Conservation (phyloP, 2,113 vertebrate species). For the Jacana jacana region DNA sequence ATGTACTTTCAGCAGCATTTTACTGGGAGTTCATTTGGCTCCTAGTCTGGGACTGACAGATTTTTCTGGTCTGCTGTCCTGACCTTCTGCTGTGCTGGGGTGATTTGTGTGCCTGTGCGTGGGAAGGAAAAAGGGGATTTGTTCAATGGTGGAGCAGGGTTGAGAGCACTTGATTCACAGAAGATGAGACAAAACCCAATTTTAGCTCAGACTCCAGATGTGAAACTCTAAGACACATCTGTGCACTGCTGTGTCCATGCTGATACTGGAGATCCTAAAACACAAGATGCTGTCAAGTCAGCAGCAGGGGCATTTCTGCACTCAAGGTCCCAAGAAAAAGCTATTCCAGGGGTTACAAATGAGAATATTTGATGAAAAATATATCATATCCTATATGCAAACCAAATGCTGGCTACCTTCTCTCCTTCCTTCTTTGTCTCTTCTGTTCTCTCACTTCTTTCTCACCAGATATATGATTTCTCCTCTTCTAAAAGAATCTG, state of each 20-base stretch:
- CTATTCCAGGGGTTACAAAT: background rate
- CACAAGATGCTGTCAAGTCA: background rate
- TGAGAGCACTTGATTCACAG: background rate
- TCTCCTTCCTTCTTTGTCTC: background rate
- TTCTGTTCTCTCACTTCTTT: background rate
- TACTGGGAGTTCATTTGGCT: background rate
- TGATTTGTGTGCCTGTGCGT: background rate
- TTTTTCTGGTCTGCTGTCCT: background rate
- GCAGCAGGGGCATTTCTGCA: background rate
- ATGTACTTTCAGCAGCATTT: background rate
- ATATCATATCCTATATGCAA: background rate
- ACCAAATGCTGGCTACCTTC: background rate
- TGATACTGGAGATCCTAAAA: background rate
- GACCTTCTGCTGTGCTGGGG: background rate
- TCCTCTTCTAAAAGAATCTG: background rate
- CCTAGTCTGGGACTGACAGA: background rate
- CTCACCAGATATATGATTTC: background rate
- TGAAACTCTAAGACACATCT: background rate
- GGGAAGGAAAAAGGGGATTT: constrained; percentile 1
- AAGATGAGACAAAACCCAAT: background rate
- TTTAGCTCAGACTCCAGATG: constrained; percentile 7
- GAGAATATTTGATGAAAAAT: background rate
- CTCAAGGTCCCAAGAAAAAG: background rate
- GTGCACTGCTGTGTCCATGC: background rate
- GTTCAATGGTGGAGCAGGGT: background rate